These are phyloP conservation scores for Burhinus oedicnemus DNA, from an alignment of 2,113 vertebrate species.

Conservation along the genomic window DNA sequence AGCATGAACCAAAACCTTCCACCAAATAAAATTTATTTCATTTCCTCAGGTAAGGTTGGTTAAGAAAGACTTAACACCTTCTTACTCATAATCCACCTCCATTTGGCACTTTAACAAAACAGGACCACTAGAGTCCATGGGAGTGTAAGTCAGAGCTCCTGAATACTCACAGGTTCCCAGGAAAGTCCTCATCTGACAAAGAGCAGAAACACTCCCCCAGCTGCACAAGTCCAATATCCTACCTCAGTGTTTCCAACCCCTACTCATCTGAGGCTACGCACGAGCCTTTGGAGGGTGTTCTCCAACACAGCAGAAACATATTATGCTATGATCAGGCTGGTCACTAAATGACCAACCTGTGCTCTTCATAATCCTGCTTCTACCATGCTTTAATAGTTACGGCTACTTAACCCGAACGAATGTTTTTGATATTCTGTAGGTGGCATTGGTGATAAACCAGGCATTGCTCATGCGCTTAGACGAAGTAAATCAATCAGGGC, in stretches of 20 bases:
- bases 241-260: not conserved
- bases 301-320: not conserved
- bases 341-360: not conserved
- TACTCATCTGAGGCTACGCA: not conserved
- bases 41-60: not conserved
- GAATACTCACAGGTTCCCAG: not conserved
- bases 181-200: not conserved
- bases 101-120: not conserved
- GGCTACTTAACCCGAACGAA: not conserved
- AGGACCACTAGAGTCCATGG: not conserved
- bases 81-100: not conserved
- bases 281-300: rapidly evolving
- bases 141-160: not conserved
- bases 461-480: rapidly evolving
- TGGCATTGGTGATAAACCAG: not conserved
- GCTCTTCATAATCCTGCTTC: not conserved
- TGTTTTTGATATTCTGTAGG: not conserved
- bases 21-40: not conserved
- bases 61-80: not conserved
- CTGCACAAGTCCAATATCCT: no score
- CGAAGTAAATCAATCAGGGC: not conserved
- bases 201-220: not conserved
- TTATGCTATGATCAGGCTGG: not conserved
- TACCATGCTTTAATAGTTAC: not conserved
- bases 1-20: not conserved